phyloP scores from a whole-genome alignment of 2,797 vertebrate genomes.

The Poeciliopsis gracilis region DNA sequence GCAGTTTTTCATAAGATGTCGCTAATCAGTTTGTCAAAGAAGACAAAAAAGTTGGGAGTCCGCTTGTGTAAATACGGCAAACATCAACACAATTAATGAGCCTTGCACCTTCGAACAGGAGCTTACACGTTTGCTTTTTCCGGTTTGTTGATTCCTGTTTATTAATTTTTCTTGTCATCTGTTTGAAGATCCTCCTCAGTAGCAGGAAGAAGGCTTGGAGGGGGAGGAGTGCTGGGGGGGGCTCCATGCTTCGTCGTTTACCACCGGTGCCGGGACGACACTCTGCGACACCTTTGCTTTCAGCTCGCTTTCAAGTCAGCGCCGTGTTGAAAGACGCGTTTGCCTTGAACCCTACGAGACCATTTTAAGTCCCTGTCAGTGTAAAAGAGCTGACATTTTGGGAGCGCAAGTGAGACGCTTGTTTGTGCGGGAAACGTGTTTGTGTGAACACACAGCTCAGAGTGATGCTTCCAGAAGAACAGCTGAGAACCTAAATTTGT shows the following conservation, averaged over 20 bases:
- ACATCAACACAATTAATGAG: slow-evolving; percentile 63
- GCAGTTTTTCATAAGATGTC: slow-evolving; percentile 19
- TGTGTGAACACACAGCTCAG: slow-evolving; percentile 41
- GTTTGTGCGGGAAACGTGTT: slow-evolving; percentile 35
- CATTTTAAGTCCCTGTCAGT: slow-evolving; percentile 54
- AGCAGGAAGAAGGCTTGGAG: neutral
- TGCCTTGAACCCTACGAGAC: slow-evolving; percentile 56
- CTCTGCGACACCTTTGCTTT: slow-evolving; percentile 38
- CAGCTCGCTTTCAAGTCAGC: slow-evolving; percentile 37
- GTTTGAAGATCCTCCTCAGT: slow-evolving; percentile 58
- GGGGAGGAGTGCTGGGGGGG: slow-evolving; percentile 12
- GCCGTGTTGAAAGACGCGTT: slow-evolving; percentile 45
- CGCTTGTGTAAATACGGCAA: slow-evolving; percentile 45
- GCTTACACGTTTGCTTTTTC: slow-evolving; percentile 61
- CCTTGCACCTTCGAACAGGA: slow-evolving; percentile 53
- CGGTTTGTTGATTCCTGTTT: slow-evolving; percentile 59
- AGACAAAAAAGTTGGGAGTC: slow-evolving; percentile 31
- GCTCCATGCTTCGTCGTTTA: slow-evolving; percentile 33
- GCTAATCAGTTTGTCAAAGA: slow-evolving; percentile 50
- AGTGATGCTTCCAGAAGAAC: slow-evolving; percentile 49
- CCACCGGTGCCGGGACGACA: slow-evolving; percentile 35
- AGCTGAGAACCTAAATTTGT: slow-evolving; percentile 44
- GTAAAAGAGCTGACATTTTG: slow-evolving; percentile 53
- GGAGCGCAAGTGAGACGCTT: slow-evolving; percentile 34
- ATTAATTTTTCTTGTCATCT: slow-evolving; percentile 60